Conservation (phyloP, 2,797 vertebrate species). For the Liasis olivaceus region DNA sequence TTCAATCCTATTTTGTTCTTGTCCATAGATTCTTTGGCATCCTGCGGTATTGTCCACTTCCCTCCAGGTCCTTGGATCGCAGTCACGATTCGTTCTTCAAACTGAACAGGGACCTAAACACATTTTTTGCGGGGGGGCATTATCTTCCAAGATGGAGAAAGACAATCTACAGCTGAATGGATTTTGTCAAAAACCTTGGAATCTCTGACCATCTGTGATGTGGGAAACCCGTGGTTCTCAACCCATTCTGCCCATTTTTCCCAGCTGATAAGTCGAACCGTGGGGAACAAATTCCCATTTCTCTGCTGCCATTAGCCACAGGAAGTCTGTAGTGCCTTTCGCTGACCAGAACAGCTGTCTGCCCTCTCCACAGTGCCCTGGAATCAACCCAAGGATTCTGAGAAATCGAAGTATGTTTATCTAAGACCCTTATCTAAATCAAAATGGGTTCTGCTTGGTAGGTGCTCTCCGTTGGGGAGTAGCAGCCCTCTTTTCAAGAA, state of each 20-base stretch:
- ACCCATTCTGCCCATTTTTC: too few species aligned
- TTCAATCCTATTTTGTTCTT: constrained; percentile 96
- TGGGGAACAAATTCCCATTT: not conserved
- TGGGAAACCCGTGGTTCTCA: too few species aligned
- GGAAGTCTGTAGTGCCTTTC: not conserved
- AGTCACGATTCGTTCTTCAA: constrained; percentile 93
- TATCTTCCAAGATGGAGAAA: constrained; percentile 27
- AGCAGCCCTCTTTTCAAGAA: not conserved
- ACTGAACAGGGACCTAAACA: constrained; percentile 88
- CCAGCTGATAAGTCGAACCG: too few species aligned
- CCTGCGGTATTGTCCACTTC: constrained; percentile 95
- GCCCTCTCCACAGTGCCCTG: not conserved
- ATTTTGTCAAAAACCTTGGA: constrained; percentile 11
- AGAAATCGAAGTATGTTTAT: not conserved
- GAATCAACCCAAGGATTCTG: not conserved
- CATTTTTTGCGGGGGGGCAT: constrained; percentile 13
- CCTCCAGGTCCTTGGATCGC: constrained; percentile 93
- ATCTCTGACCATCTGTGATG: not conserved
- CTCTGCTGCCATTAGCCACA: not conserved
- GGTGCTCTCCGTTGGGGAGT: not conserved
- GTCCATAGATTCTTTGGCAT: constrained; percentile 97
- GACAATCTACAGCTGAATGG: not conserved
- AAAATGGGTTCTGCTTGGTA: not conserved
- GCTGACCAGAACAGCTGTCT: not conserved
- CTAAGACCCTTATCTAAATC: not conserved